Evolutionary conservation across 2,797 vertebrate species (phyloP).

Genomic region (Acridotheres tristis): DNA sequence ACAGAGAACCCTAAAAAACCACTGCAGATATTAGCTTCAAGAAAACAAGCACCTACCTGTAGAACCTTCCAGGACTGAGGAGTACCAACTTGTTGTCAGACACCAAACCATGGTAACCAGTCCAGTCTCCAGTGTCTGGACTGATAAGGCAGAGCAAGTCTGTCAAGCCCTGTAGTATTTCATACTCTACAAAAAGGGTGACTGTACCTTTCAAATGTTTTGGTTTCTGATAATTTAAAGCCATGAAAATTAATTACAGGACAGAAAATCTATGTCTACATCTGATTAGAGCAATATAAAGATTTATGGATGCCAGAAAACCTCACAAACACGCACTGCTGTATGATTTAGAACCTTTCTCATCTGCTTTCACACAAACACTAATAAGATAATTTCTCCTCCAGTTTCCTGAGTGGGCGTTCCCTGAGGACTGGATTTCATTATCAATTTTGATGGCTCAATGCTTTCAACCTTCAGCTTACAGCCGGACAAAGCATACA

Average conservation of each 20-base stretch:
- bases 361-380: not conserved
- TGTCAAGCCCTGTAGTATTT: not conserved
- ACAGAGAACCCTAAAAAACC: not conserved
- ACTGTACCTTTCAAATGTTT: not conserved
- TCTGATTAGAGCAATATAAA: not conserved
- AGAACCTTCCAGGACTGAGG: not conserved
- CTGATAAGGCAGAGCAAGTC: not conserved
- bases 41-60: not conserved
- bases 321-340: fast-evolving
- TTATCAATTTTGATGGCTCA: conserved; percentile 7
- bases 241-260: not conserved
- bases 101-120: not conserved
- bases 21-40: not conserved
- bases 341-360: not conserved
- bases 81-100: not conserved
- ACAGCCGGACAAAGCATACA: not conserved
- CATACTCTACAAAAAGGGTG: not conserved
- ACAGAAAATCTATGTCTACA: not conserved
- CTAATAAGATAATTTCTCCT: conserved; percentile 29
- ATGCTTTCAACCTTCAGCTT: conserved; percentile 46
- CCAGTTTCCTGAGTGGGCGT: conserved; percentile 8
- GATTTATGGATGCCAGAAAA: not conserved
- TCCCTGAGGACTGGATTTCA: conserved; percentile 15
- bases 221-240: not conserved
- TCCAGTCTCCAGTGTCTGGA: not conserved